Percentiles rank a stretch among this genome's conserved stretches.
phyloP scores from a whole-genome alignment of 35 echinoderm and acorn worm species.

The Lytechinus pictus region DNA sequence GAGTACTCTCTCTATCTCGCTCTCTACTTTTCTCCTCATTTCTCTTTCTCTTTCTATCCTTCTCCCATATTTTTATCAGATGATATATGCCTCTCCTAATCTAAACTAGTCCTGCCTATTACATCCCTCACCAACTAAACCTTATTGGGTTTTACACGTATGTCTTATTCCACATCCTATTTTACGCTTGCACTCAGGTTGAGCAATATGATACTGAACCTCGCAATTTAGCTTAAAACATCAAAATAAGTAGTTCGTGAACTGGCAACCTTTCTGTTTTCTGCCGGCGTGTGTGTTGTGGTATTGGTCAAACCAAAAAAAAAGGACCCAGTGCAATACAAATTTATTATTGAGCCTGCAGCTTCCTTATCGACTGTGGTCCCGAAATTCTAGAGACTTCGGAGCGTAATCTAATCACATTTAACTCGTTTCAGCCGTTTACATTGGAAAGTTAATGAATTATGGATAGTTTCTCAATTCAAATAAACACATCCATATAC shows the following conservation, averaged over 20 bases:
- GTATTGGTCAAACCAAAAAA: neutral
- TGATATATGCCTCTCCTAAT: neutral
- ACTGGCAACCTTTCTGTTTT: neutral
- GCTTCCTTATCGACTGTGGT: constrained; percentile 9
- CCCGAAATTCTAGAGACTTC: neutral
- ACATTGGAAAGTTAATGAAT: constrained; percentile 5
- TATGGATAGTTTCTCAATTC: constrained; percentile 19
- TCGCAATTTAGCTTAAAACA: constrained; percentile 4
- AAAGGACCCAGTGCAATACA: neutral
- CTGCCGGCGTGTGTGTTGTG: neutral
- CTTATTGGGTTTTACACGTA: neutral
- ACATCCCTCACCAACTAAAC: neutral
- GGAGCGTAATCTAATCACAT: neutral
- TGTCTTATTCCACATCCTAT: neutral
- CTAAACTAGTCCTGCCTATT: neutral
- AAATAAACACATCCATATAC: neutral
- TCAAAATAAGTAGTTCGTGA: neutral
- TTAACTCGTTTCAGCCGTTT: constrained; percentile 18
- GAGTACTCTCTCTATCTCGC: neutral
- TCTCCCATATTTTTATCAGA: neutral
- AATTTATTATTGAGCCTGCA: neutral
- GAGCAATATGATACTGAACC: constrained; percentile 1
- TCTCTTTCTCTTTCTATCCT: neutral
- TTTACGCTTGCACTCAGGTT: neutral
- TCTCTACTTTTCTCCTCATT: neutral